A percentile compares a stretch with the other conserved stretches of the same genome.
phyloP scores from a whole-genome alignment of 2,888 invertebrate genomes.

The Nineta flava region DNA sequence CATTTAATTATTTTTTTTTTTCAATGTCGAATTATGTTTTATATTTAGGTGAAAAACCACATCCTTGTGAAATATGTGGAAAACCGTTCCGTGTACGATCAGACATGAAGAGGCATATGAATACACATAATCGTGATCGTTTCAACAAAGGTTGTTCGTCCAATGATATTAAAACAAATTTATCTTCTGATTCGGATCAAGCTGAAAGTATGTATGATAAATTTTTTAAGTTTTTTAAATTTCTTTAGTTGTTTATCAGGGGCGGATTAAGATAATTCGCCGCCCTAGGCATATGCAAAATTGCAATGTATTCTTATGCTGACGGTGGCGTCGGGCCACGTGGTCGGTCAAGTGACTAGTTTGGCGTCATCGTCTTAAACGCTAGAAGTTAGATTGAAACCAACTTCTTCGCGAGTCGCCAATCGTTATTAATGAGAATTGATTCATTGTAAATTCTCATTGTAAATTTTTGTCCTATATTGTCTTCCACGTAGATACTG shows the following conservation, averaged over 20 bases:
- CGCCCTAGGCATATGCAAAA: no score
- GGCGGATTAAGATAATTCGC: no score
- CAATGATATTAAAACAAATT: not conserved
- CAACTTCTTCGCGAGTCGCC: no score
- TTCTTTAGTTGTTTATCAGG: not conserved
- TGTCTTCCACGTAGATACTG: no score
- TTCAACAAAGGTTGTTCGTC: not conserved
- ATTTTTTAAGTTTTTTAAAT: not conserved
- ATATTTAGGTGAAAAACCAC: slow-evolving; percentile 53
- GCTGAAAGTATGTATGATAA: not conserved
- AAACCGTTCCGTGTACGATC: slow-evolving; percentile 71
- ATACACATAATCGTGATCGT: slow-evolving; percentile 42
- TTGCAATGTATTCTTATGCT: no score
- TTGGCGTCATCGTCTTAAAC: no score
- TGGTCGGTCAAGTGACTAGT: no score
- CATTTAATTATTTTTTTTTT: not conserved
- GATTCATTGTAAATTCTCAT: no score
- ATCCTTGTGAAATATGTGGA: slow-evolving; percentile 56
- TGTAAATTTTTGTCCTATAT: no score
- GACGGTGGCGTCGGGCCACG: no score
- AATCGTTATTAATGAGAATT: no score
- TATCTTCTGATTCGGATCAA: not conserved
- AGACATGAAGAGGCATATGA: slow-evolving; percentile 66
- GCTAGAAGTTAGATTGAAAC: no score
- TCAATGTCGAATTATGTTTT: not conserved